These are phyloP conservation scores for Lethocerus indicus DNA, from an alignment of 1,140 invertebrate species.

Conservation along the genomic window DNA sequence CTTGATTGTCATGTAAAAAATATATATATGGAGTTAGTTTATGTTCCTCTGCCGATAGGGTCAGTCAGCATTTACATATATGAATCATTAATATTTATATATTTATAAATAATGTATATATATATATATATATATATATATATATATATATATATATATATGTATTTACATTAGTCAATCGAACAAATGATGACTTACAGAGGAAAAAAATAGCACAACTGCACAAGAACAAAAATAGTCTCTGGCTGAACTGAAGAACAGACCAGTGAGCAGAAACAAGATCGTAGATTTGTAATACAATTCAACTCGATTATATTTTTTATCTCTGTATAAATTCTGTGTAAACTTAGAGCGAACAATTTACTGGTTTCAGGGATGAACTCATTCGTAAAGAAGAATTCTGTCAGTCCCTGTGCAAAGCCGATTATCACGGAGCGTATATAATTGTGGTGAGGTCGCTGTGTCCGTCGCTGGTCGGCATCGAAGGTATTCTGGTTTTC, in stretches of 20 bases:
- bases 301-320: neutral
- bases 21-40: no score
- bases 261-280: neutral
- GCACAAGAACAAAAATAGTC: no score
- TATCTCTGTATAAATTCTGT: neutral
- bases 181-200: no score
- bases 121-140: no score
- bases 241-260: neutral
- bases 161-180: no score
- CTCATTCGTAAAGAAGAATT: conserved; percentile 36
- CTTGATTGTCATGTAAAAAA: no score
- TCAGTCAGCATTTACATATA: no score
- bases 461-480: conserved; percentile 42
- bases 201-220: no score
- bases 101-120: no score
- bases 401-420: conserved; percentile 45
- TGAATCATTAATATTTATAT: no score
- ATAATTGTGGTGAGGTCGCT: conserved; percentile 43
- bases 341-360: neutral
- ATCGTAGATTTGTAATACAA: neutral
- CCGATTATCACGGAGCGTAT: conserved; percentile 62
- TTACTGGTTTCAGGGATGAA: conserved; percentile 15
- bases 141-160: no score
- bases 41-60: no score
- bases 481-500: conserved; percentile 51